These are phyloP conservation scores for Ips nitidus DNA, from an alignment of 1,140 invertebrate genomes.

Conservation along the genomic window DNA sequence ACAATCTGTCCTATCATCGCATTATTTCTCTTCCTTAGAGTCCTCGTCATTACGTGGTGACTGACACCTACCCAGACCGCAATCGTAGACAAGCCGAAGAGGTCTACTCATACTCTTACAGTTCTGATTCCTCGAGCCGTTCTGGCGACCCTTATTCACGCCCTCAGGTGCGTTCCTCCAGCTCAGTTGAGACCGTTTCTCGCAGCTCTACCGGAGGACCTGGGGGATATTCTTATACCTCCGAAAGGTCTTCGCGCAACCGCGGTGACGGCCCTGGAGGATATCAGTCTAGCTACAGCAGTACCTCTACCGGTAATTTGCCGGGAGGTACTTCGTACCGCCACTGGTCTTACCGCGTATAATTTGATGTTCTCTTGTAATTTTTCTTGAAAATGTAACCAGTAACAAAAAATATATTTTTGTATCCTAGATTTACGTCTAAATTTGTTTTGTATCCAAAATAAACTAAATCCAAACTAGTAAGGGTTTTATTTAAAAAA, in stretches of 20 bases:
- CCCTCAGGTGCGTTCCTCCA: constrained; percentile 62
- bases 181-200: constrained; percentile 67
- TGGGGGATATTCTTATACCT: constrained; percentile 70
- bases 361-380: constrained; percentile 46
- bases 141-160: constrained; percentile 59
- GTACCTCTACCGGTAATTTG: constrained; percentile 71
- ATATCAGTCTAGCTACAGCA: constrained; percentile 75
- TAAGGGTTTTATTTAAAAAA: too few relatives aligned
- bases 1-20: constrained; percentile 5
- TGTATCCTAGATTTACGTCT: constrained; percentile 20
- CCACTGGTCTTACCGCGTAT: constrained; percentile 83
- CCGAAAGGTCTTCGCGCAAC: constrained; percentile 68
- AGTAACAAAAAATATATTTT: constrained; percentile 16
- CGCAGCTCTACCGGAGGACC: constrained; percentile 64
- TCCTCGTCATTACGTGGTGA: constrained; percentile 81
- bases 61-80: constrained; percentile 67
- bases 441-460: constrained; percentile 24
- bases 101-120: constrained; percentile 82
- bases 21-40: constrained; percentile 61
- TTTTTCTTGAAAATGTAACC: neutral
- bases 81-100: constrained; percentile 69
- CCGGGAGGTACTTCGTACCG: constrained; percentile 79
- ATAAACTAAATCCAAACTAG: constrained; percentile 10
- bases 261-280: constrained; percentile 72
- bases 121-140: constrained; percentile 56